phyloP scores from a whole-genome alignment of 2,888 invertebrate species.

The Noctua janthina region DNA sequence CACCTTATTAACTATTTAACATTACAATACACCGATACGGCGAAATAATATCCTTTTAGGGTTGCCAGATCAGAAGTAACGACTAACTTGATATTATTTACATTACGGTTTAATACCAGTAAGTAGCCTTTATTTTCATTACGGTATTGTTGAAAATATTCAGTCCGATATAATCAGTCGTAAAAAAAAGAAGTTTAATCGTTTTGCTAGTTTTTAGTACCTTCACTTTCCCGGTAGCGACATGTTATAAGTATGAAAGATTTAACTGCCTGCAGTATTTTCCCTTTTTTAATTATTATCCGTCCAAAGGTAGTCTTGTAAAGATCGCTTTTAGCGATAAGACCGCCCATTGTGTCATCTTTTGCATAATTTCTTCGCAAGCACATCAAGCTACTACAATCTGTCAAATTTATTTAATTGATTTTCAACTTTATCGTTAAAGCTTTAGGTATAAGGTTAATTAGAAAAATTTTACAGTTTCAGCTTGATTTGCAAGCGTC shows the following conservation, averaged over 20 bases:
- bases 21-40: conserved; percentile 61
- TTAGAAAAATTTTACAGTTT: too few species aligned
- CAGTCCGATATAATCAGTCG: not conserved
- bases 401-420: too few species aligned
- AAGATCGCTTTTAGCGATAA: not conserved
- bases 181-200: not conserved
- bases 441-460: too few species aligned
- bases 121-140: not conserved
- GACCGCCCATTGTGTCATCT: not conserved
- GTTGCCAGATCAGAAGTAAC: conserved; percentile 14
- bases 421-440: too few species aligned
- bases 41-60: conserved; percentile 38
- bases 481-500: too few species aligned
- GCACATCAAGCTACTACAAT: too few species aligned
- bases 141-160: not conserved
- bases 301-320: not conserved
- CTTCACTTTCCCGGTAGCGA: not conserved
- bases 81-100: not conserved
- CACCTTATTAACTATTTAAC: conserved; percentile 50
- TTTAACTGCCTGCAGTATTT: not conserved
- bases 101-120: not conserved
- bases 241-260: not conserved
- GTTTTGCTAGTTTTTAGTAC: too few species aligned
- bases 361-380: not conserved
- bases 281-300: not conserved